Conservation (phyloP, 2,888 invertebrate genomes). For the Acronicta psi region DNA sequence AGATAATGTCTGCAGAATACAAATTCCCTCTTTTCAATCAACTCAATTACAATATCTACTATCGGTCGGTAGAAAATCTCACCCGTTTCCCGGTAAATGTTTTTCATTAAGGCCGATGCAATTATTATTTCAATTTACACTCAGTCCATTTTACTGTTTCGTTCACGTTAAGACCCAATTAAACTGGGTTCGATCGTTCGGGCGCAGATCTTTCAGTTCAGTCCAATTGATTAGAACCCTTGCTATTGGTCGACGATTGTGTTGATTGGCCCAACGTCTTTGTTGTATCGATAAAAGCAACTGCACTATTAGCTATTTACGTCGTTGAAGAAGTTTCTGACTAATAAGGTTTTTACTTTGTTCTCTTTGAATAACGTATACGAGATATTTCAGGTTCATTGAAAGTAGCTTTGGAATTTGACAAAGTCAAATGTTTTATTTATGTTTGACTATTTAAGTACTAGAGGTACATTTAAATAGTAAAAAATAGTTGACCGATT, state of each 20-base stretch:
- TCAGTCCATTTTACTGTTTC: slow-evolving; percentile 56
- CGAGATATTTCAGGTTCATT: too few relatives aligned
- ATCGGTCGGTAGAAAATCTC: neutral
- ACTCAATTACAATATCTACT: slow-evolving; percentile 6
- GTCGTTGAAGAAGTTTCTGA: slow-evolving; percentile 10
- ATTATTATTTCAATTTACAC: slow-evolving; percentile 60
- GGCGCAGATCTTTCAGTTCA: slow-evolving; percentile 48
- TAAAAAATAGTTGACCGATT: too few relatives aligned
- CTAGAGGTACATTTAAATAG: too few relatives aligned
- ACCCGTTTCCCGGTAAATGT: slow-evolving; percentile 13
- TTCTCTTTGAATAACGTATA: too few relatives aligned
- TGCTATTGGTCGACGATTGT: slow-evolving; percentile 19
- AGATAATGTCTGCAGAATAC: neutral
- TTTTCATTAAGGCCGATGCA: slow-evolving; percentile 34
- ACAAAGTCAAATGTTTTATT: too few relatives aligned
- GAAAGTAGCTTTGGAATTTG: too few relatives aligned
- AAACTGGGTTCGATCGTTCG: slow-evolving; percentile 58
- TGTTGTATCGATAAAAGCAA: slow-evolving; percentile 22
- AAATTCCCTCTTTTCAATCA: neutral
- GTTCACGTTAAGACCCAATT: slow-evolving; percentile 61
- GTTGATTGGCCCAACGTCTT: slow-evolving; percentile 33
- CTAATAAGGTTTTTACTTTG: too few relatives aligned
- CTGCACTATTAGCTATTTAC: slow-evolving; percentile 19
- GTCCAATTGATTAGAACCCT: slow-evolving; percentile 57
- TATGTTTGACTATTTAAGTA: too few relatives aligned